These are phyloP conservation scores for Catalaphyllia jardinei DNA, from an alignment of 64 coral and sea anemone genomes.

Conservation along the genomic window DNA sequence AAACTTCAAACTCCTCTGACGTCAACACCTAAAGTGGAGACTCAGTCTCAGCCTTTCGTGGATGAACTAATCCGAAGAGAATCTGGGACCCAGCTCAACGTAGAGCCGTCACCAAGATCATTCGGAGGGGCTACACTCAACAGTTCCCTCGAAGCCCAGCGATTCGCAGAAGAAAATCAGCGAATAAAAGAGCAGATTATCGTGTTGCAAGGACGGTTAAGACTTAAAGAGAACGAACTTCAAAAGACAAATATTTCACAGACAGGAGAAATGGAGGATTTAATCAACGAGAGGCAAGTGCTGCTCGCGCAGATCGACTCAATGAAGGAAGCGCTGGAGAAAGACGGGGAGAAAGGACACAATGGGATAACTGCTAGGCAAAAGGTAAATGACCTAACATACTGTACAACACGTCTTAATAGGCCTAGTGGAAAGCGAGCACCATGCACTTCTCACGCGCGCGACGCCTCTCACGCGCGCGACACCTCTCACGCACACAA, in stretches of 20 bases:
- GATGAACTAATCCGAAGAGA: slow-evolving; percentile 15
- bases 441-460: no score
- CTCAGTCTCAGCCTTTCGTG: neutral
- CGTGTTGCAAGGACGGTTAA: slow-evolving; percentile 20
- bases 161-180: slow-evolving; percentile 60
- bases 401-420: no score
- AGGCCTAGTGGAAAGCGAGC: no score
- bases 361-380: neutral
- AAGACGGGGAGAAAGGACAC: neutral
- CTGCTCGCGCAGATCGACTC: slow-evolving; percentile 40
- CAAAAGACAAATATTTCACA: slow-evolving; percentile 10
- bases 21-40: neutral
- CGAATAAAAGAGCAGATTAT: slow-evolving; percentile 64
- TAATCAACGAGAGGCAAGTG: slow-evolving; percentile 28
- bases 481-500: no score
- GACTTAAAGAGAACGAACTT: slow-evolving; percentile 20
- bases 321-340: slow-evolving; percentile 5
- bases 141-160: slow-evolving; percentile 36
- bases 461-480: no score
- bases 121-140: neutral
- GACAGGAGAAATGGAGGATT: slow-evolving; percentile 44
- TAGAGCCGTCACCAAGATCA: slow-evolving; percentile 24
- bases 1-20: slow-evolving; percentile 19
- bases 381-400: neutral
- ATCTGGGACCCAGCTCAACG: slow-evolving; percentile 15